Evolutionary conservation across 2,797 vertebrate genomes (phyloP), one percentile per base, ranked within the genome.

Genomic region (Phrynocephalus vlangalii): DNA sequence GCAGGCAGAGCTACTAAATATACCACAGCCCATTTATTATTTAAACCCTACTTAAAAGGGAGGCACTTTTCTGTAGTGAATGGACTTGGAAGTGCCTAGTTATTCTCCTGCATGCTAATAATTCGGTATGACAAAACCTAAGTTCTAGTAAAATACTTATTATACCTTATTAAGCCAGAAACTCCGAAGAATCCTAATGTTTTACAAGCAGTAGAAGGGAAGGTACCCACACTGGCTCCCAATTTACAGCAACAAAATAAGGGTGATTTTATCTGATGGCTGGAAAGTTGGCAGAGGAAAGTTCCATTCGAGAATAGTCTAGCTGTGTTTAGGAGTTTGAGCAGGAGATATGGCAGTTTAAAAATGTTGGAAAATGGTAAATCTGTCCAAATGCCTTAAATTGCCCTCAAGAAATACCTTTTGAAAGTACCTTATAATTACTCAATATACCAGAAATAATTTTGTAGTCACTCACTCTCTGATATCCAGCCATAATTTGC

Each of bases 41-140:
- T 93, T 93, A 92, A 95, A 94, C 28, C 22, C 82, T 84, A 72
- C 71, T 94, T 87, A 92, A 89, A 91, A 94, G 85, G 28, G 84
- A 77, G 77, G 91, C 79, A 82, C 86, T 91, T 92, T 77, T 79
- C 82, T 91, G 44, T 89, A 83, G 33, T 71, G 84, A 92, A 50
- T 71, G 6, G 91, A 86, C 80, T 89, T 91, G 38, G 28, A 92
- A n/a, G 28, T 68, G 2, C n/a, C n/a, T 87, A 9, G 8, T 70
- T 86, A 83, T 89, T 90, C 67, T 84, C 85, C 18, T 0, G 0
- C 48, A 90, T 68, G 87, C 33, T 10, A 22, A 91, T 93, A 84
- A 84, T 48, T 0, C 0, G 5, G 86, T 67, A 48, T 50, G 48
- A 82, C 7, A 86, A 93, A 94, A 93, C 90, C 13, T 28, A 66